Percentiles rank a stretch among this genome's conserved stretches.
These are phyloP conservation scores for Hydropsyche tenuis DNA, from an alignment of 1,140 invertebrate species.

Conservation along the genomic window DNA sequence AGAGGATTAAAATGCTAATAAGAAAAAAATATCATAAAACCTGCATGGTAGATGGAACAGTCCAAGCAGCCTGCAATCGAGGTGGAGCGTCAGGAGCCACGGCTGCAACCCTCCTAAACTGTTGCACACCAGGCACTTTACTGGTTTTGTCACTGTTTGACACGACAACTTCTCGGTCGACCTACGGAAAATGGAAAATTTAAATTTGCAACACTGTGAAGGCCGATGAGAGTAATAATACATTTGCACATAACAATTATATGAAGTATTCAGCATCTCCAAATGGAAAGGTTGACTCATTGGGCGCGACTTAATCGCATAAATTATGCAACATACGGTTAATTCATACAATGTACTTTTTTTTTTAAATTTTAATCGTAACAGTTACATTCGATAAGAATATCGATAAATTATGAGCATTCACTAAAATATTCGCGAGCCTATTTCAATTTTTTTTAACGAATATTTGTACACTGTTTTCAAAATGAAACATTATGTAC, in stretches of 20 bases:
- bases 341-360: no score
- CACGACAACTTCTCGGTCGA: slow-evolving; percentile 75
- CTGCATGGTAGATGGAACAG: slow-evolving; percentile 41
- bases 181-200: slow-evolving; percentile 61
- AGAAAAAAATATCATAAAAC: slow-evolving; percentile 9
- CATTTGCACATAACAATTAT: neutral
- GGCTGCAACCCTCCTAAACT: slow-evolving; percentile 68
- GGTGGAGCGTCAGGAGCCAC: slow-evolving; percentile 77
- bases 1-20: no score
- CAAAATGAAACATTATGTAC: slow-evolving; percentile 9
- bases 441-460: neutral
- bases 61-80: slow-evolving; percentile 65
- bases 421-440: no score
- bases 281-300: neutral
- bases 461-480: neutral
- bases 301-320: neutral
- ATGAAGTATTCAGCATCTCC: neutral
- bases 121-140: slow-evolving; percentile 76
- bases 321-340: neutral
- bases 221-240: neutral
- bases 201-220: neutral
- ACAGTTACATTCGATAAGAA: no score
- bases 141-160: slow-evolving; percentile 75
- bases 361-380: no score
- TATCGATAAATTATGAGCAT: no score